Conservation (phyloP, 2,888 invertebrate genomes). For the Bombylius discolor region DNA sequence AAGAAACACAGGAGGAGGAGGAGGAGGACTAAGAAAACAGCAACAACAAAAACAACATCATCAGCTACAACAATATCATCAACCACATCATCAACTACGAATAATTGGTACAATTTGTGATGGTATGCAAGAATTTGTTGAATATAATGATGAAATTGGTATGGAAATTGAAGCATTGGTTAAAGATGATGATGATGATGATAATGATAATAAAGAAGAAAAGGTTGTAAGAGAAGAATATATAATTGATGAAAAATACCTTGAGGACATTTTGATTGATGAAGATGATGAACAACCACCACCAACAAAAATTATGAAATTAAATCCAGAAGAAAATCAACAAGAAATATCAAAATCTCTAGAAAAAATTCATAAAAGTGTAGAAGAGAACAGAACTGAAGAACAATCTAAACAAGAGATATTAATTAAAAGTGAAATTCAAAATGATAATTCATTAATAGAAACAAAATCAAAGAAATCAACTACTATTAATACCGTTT, state of each 20-base stretch:
- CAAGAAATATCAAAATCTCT: slow-evolving; percentile 29
- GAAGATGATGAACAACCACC: neutral
- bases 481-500: neutral
- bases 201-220: slow-evolving; percentile 10
- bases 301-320: slow-evolving; percentile 6
- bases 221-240: slow-evolving; percentile 3
- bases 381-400: neutral
- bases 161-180: slow-evolving; percentile 8
- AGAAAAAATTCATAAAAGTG: neutral
- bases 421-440: too few relatives aligned
- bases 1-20: too few relatives aligned
- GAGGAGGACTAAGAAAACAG: too few relatives aligned
- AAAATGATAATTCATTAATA: neutral
- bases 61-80: too few relatives aligned
- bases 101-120: too few relatives aligned
- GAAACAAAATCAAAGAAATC: neutral
- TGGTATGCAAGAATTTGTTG: neutral
- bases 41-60: too few relatives aligned
- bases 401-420: neutral
- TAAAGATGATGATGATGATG: slow-evolving; percentile 8
- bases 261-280: neutral
- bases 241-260: neutral
- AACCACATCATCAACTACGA: neutral
- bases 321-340: slow-evolving; percentile 32
- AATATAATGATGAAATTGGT: neutral